These are phyloP conservation scores for Cassiopea andromeda DNA, from an alignment of 30 jellyfish, hydroid and myxozoan species.

Conservation along the genomic window DNA sequence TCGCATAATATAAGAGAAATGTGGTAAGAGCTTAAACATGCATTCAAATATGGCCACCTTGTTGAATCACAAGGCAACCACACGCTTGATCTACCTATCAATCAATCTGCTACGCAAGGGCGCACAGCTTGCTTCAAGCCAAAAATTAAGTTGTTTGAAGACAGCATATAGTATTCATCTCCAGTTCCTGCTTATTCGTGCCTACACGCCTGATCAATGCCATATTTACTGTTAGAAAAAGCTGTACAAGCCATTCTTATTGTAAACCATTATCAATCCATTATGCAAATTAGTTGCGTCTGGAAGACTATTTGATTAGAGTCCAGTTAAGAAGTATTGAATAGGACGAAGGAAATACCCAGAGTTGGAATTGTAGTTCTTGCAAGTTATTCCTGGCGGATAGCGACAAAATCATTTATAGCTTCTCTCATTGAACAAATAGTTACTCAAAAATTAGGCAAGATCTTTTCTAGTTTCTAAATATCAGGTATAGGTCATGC, in stretches of 20 bases:
- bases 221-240: neutral
- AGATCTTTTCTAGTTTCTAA: no score
- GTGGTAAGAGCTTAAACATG: slow-evolving; percentile 65
- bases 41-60: slow-evolving; percentile 62
- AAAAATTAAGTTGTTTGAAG: neutral
- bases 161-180: neutral
- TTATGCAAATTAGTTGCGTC: neutral
- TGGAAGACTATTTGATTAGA: neutral
- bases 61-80: slow-evolving; percentile 54
- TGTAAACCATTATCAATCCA: neutral
- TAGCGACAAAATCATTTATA: no score
- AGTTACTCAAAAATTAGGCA: no score
- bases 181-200: neutral
- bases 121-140: slow-evolving; percentile 43
- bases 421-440: no score
- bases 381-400: no score
- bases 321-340: neutral
- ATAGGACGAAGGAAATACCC: no score
- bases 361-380: no score
- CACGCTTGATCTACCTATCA: slow-evolving; percentile 58
- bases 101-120: slow-evolving; percentile 62
- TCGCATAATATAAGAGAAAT: slow-evolving; percentile 55
- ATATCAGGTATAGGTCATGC: no score
- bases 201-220: slow-evolving; percentile 10
- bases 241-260: neutral